These are phyloP conservation scores for Anodontia alba DNA, from an alignment of 2,888 invertebrate species.

Conservation along the genomic window DNA sequence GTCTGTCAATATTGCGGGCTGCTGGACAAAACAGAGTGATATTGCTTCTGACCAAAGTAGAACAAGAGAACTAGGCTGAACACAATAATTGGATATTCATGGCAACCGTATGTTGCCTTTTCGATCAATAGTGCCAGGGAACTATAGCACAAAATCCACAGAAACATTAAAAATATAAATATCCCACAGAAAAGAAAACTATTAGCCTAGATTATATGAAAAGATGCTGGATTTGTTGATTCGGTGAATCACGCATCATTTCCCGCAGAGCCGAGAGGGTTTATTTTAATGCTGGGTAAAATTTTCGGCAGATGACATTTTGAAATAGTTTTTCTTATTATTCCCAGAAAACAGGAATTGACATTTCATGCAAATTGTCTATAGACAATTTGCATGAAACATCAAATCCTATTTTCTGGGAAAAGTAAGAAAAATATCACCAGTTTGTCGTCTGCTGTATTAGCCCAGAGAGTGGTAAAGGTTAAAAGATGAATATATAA, in stretches of 20 bases:
- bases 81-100: neutral
- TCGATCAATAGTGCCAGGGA: neutral
- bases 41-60: neutral
- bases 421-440: too few relatives aligned
- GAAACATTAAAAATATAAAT: neutral
- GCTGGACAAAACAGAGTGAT: too few relatives aligned
- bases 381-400: too few relatives aligned
- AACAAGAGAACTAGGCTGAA: conserved; percentile 5
- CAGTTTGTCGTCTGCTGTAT: too few relatives aligned
- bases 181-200: neutral
- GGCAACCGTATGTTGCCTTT: neutral
- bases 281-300: too few relatives aligned
- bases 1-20: too few relatives aligned
- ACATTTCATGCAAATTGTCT: too few relatives aligned
- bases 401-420: too few relatives aligned
- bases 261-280: conserved; percentile 3
- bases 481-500: neutral
- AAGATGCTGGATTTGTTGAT: conserved; percentile 13
- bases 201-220: neutral
- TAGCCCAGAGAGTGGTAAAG: too few relatives aligned
- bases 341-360: too few relatives aligned
- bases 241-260: conserved; percentile 6
- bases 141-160: neutral
- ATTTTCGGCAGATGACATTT: too few relatives aligned
- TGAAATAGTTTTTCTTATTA: too few relatives aligned